A percentile compares a stretch with the other conserved stretches of the same genome.
These are phyloP conservation scores for Cotesia chilonis DNA, from an alignment of 1,140 invertebrate species.

Conservation along the genomic window DNA sequence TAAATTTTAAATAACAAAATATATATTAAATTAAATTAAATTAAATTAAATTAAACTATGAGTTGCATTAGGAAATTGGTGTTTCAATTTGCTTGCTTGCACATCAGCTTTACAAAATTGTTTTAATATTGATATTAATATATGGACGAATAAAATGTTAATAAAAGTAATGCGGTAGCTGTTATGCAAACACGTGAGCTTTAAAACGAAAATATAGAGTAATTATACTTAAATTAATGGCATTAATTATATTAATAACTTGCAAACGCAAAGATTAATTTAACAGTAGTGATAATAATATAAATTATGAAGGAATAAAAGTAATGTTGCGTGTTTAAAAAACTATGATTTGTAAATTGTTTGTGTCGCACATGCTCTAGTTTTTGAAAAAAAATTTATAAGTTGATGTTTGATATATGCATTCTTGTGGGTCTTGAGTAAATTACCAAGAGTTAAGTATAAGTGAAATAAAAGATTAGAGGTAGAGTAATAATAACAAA, in stretches of 20 bases:
- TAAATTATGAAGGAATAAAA: no score
- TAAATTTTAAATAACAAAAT: conserved; percentile 28
- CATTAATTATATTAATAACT: neutral
- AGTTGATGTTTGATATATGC: no score
- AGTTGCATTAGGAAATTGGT: neutral
- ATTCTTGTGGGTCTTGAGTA: no score
- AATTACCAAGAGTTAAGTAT: no score
- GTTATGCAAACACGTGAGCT: neutral
- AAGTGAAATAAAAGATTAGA: no score
- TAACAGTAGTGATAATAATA: no score
- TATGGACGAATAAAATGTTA: neutral
- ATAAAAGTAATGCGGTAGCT: neutral
- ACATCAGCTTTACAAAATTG: conserved; percentile 20
- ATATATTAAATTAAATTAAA: conserved; percentile 18
- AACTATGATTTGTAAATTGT: no score
- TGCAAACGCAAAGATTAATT: neutral
- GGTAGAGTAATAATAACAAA: neutral
- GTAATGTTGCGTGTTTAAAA: no score
- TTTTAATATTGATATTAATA: neutral
- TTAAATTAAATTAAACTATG: conserved; percentile 3
- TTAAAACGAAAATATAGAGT: conserved; percentile 2
- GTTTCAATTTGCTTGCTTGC: neutral
- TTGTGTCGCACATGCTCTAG: no score
- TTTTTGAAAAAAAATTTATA: no score
- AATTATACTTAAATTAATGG: neutral